Evolutionary conservation across 2,888 invertebrate species (phyloP).

Genomic region (Steinernema scapterisci): DNA sequence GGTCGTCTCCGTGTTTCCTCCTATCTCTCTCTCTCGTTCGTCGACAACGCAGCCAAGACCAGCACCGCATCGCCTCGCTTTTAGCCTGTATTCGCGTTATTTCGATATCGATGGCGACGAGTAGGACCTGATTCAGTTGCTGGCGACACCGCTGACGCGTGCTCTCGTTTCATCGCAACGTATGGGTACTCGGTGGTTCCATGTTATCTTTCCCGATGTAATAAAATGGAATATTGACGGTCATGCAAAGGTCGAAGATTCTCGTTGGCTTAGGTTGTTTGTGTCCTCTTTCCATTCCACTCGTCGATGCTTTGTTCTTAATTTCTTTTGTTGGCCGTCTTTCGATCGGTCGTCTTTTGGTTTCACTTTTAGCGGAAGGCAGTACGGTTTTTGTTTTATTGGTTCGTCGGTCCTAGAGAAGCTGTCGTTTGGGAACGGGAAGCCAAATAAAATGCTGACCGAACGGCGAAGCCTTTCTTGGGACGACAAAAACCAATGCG

Average conservation of each 20-base stretch:
- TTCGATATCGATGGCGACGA: neutral
- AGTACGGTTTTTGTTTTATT: too few species aligned
- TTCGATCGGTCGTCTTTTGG: too few species aligned
- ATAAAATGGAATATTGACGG: neutral
- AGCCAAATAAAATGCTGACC: neutral
- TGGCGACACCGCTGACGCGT: neutral
- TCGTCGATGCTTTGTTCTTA: neutral
- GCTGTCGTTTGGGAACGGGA: neutral
- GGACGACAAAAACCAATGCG: too few species aligned
- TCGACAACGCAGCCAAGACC: neutral
- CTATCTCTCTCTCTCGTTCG: too few species aligned
- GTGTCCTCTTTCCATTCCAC: neutral
- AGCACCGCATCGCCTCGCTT: neutral
- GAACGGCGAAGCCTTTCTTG: neutral
- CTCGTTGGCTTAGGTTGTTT: conserved; percentile 6
- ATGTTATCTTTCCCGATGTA: conserved; percentile 9
- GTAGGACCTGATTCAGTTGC: neutral
- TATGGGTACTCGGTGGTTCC: neutral
- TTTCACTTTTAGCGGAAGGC: too few species aligned
- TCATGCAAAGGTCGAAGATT: neutral
- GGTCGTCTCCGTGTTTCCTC: too few species aligned
- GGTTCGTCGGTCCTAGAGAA: neutral
- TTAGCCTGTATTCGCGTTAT: neutral
- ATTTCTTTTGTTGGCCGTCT: neutral
- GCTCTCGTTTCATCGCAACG: neutral